These are phyloP conservation scores for Trichogramma pretiosum DNA, from an alignment of 1,140 invertebrate species.

Conservation along the genomic window DNA sequence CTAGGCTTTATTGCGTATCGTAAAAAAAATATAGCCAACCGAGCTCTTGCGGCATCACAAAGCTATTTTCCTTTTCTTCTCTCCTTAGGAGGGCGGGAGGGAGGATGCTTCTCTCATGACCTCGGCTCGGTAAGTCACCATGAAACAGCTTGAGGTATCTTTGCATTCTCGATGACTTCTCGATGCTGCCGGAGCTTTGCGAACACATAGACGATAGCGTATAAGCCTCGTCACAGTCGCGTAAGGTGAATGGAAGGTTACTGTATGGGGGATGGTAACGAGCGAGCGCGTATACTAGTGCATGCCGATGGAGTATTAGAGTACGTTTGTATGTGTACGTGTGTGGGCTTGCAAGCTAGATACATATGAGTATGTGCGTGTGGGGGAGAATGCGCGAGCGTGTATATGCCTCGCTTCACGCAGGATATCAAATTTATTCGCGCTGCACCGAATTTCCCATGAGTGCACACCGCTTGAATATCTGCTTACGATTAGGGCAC, in stretches of 20 bases:
- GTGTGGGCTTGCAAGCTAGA: too few relatives aligned
- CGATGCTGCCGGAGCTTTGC: background rate
- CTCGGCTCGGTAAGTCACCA: slow-evolving; percentile 12
- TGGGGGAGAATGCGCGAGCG: too few relatives aligned
- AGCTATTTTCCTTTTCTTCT: background rate
- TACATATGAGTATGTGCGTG: too few relatives aligned
- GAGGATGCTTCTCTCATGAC: too few relatives aligned
- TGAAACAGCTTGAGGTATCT: slow-evolving; percentile 20
- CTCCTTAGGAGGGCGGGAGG: background rate
- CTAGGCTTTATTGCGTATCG: slow-evolving; percentile 16
- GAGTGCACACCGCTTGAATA: slow-evolving; percentile 12
- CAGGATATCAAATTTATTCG: slow-evolving; percentile 16
- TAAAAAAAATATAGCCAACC: slow-evolving; percentile 16
- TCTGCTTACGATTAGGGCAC: slow-evolving; percentile 10
- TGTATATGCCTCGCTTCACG: background rate
- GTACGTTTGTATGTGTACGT: background rate
- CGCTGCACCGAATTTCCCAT: slow-evolving; percentile 15
- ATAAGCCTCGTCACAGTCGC: too few relatives aligned
- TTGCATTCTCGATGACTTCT: slow-evolving; percentile 15
- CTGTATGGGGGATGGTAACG: too few relatives aligned
- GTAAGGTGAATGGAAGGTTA: too few relatives aligned
- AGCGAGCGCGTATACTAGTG: too few relatives aligned
- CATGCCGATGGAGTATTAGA: too few relatives aligned
- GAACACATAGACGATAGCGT: background rate
- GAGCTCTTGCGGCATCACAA: slow-evolving; percentile 2